Conservation (phyloP, 2,113 vertebrate species). For the Mesembrinibis cayennensis region DNA sequence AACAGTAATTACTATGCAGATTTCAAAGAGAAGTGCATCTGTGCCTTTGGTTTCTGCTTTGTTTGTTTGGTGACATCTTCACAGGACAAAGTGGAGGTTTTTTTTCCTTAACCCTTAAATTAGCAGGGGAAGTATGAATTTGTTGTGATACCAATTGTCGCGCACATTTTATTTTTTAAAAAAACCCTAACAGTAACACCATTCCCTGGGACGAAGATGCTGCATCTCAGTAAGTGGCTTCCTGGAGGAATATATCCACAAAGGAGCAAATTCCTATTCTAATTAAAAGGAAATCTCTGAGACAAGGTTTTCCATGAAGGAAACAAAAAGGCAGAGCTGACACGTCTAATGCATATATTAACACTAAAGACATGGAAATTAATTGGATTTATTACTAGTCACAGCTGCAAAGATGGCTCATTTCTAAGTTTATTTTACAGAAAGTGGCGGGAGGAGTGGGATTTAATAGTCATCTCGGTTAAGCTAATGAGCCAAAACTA, state of each 20-base stretch:
- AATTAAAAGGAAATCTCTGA: slow-evolving; percentile 71
- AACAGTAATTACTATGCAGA: slow-evolving; percentile 73
- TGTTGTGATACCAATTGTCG: slow-evolving; percentile 30
- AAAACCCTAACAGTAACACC: background rate
- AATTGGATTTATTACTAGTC: slow-evolving; percentile 66
- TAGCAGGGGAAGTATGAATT: slow-evolving; percentile 69
- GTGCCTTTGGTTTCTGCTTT: slow-evolving; percentile 38
- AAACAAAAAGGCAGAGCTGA: slow-evolving; percentile 17
- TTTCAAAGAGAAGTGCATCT: slow-evolving; percentile 67
- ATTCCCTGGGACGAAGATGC: slow-evolving; percentile 23
- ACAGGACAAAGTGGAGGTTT: slow-evolving; percentile 10
- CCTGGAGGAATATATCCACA: slow-evolving; percentile 57
- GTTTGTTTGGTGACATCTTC: slow-evolving; percentile 70
- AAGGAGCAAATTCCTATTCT: slow-evolving; percentile 52
- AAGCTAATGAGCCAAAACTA: slow-evolving; percentile 62
- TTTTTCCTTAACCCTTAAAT: slow-evolving; percentile 53
- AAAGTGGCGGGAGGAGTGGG: background rate
- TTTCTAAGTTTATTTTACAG: slow-evolving; percentile 59
- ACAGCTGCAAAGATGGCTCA: slow-evolving; percentile 44
- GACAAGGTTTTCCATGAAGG: slow-evolving; percentile 33
- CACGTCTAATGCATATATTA: slow-evolving; percentile 61
- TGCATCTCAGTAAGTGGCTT: slow-evolving; percentile 30
- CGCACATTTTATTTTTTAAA: background rate
- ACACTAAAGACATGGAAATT: slow-evolving; percentile 67
- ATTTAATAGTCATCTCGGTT: slow-evolving; percentile 44